Conservation (phyloP, 2,113 vertebrate genomes). For the Arothron firmamentum region DNA sequence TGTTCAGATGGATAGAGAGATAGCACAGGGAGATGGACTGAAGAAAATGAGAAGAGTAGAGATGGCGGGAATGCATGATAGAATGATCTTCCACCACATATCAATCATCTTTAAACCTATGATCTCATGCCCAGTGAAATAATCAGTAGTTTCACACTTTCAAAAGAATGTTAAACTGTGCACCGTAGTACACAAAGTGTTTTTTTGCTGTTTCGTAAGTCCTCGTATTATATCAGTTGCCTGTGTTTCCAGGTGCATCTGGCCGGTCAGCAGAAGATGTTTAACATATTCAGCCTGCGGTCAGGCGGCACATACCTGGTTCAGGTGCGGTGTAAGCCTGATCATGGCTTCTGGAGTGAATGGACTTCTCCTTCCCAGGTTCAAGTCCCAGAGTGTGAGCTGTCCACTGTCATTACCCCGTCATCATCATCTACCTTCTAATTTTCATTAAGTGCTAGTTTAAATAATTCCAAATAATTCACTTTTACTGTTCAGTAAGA, state of each 20-base stretch:
- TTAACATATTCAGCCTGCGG: constrained; percentile 81
- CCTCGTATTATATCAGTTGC: background rate
- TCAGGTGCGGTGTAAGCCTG: constrained; percentile 88
- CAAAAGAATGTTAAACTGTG: no score
- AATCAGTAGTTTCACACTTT: no score
- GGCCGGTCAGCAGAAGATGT: constrained; percentile 84
- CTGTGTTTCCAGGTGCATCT: constrained; percentile 73
- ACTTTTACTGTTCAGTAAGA: background rate
- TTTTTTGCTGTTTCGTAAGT: background rate
- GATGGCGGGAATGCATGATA: no score
- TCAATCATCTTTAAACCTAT: no score
- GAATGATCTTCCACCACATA: no score
- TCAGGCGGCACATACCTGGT: constrained; percentile 81
- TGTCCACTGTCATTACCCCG: background rate
- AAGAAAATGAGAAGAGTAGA: no score
- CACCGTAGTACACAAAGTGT: background rate
- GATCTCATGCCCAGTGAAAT: no score
- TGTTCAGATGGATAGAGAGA: no score
- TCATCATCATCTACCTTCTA: background rate
- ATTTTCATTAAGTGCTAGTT: background rate
- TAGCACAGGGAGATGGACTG: no score
- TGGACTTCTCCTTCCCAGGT: constrained; percentile 68
- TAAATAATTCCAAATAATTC: background rate
- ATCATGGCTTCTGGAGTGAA: constrained; percentile 81
- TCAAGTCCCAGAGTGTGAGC: constrained; percentile 74